These are phyloP conservation scores for Oreotrochilus melanogaster DNA, from an alignment of 2,113 vertebrate genomes.

Conservation along the genomic window DNA sequence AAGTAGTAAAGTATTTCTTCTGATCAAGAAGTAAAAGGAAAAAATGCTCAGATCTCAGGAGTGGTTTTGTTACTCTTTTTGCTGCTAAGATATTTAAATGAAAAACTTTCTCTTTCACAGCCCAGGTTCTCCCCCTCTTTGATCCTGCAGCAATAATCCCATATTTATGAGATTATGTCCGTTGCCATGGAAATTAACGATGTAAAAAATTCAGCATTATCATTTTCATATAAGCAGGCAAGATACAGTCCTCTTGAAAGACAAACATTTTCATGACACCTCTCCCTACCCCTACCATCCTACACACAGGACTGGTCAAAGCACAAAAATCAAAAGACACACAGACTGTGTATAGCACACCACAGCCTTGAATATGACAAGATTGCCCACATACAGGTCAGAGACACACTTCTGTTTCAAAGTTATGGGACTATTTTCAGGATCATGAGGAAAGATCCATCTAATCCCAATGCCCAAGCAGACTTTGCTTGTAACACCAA, in stretches of 20 bases:
- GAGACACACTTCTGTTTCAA: background rate
- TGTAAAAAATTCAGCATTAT: slow-evolving; percentile 20
- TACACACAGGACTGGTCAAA: background rate
- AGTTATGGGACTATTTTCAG: background rate
- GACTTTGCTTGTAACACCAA: background rate
- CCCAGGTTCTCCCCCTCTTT: slow-evolving; percentile 5
- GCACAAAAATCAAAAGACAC: background rate
- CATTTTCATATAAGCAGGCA: background rate
- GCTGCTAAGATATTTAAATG: slow-evolving; percentile 5
- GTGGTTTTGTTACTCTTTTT: background rate
- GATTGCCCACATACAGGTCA: background rate
- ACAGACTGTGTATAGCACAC: fast-evolving
- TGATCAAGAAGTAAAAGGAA: background rate
- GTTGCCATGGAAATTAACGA: slow-evolving; percentile 52
- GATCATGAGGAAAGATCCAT: background rate
- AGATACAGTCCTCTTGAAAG: background rate
- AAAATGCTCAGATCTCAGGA: background rate
- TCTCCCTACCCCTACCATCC: background rate
- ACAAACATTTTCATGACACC: background rate
- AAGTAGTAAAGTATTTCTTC: too few species aligned
- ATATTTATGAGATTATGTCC: slow-evolving; percentile 52
- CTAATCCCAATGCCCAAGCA: background rate
- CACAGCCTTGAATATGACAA: background rate
- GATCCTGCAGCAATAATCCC: slow-evolving; percentile 53
- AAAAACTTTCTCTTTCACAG: background rate